Evolutionary conservation across 2,797 vertebrate genomes (phyloP).

Genomic region (Anabacerthia variegaticeps): DNA sequence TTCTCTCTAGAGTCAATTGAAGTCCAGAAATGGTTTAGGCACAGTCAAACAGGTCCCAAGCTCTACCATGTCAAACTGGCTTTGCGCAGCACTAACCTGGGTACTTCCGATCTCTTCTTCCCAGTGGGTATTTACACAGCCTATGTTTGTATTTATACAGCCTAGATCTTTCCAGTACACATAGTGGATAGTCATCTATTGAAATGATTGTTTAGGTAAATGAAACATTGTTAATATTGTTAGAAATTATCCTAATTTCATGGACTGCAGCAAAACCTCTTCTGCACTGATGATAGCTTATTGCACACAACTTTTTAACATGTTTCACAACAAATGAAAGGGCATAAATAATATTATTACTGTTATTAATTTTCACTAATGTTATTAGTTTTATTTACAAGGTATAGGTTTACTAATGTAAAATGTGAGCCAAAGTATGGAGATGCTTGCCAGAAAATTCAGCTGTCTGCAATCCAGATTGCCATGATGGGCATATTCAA

Average conservation of each 20-base stretch:
- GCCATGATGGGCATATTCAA: not conserved
- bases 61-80: not conserved
- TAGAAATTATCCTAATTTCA: not conserved
- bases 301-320: not conserved
- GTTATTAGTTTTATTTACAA: not conserved
- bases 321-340: not conserved
- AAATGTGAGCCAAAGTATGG: not conserved
- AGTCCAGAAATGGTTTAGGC: not conserved
- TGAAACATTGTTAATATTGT: not conserved
- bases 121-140: not conserved
- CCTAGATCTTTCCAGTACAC: not conserved
- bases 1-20: not conserved
- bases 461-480: not conserved
- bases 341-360: not conserved
- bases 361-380: not conserved
- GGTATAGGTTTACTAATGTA: not conserved
- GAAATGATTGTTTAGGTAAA: not conserved
- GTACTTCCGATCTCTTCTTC: not conserved
- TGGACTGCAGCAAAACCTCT: not conserved
- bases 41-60: not conserved
- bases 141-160: not conserved
- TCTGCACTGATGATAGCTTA: not conserved
- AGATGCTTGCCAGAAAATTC: not conserved
- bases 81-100: not conserved
- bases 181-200: not conserved